Evolutionary conservation across 1,140 invertebrate genomes (phyloP).

Genomic region (Tenebrio molitor): DNA sequence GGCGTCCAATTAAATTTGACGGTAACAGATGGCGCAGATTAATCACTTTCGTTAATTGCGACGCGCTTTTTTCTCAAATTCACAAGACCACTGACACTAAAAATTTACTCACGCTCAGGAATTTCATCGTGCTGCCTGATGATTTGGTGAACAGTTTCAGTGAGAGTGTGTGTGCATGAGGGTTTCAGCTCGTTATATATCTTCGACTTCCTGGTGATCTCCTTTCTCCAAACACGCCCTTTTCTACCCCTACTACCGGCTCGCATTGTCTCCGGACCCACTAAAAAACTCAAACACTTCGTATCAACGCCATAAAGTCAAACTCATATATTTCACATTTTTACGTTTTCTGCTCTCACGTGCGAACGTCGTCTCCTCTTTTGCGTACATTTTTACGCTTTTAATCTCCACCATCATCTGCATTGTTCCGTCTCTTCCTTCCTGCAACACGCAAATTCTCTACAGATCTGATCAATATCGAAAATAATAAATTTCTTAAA

Average conservation of each 20-base stretch:
- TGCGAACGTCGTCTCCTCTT: too few relatives aligned
- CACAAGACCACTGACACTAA: constrained; percentile 6
- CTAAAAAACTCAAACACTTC: constrained; percentile 23
- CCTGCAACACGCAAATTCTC: too few relatives aligned
- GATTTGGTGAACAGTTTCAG: constrained; percentile 48
- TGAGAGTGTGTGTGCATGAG: constrained; percentile 57
- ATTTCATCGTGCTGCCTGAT: constrained; percentile 55
- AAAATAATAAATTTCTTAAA: background rate
- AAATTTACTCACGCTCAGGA: constrained; percentile 40
- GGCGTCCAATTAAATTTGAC: constrained; percentile 1
- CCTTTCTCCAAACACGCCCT: constrained; percentile 60
- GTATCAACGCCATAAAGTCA: constrained; percentile 1
- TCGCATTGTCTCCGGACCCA: constrained; percentile 26
- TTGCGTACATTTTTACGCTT: too few relatives aligned
- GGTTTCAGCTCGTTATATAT: constrained; percentile 57
- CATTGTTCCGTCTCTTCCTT: too few relatives aligned
- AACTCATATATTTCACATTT: constrained; percentile 25
- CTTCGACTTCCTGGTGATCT: constrained; percentile 59
- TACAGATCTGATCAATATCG: too few relatives aligned
- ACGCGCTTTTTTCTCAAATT: background rate
- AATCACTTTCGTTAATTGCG: background rate
- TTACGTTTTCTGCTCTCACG: background rate
- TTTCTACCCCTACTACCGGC: constrained; percentile 37
- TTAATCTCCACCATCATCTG: background rate
- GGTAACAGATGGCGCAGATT: background rate